phyloP scores from a whole-genome alignment of 2,888 invertebrate species.

The Entomobrya proxima region DNA sequence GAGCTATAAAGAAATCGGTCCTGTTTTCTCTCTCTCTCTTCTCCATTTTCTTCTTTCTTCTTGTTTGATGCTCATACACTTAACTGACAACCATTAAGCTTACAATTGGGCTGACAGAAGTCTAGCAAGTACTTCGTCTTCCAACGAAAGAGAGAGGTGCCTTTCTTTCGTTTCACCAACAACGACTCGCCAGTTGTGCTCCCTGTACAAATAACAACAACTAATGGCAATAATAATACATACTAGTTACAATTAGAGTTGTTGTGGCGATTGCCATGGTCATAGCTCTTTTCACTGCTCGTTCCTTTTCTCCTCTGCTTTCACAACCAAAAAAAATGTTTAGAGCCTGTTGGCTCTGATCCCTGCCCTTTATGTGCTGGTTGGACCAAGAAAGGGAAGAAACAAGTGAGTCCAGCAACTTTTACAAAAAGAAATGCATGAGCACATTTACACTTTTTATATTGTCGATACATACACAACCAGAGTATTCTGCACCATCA shows the following conservation, averaged over 20 bases:
- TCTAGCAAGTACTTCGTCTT: conserved; percentile 41
- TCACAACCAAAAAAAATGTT: conserved; percentile 37
- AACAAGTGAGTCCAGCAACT: conserved; percentile 27
- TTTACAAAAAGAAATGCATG: neutral
- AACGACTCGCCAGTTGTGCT: neutral
- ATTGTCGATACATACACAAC: neutral
- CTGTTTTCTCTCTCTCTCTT: conserved; percentile 30
- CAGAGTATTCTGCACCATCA: neutral
- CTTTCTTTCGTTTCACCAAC: neutral
- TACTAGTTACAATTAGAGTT: conserved; percentile 64
- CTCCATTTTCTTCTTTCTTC: neutral
- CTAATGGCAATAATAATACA: conserved; percentile 39
- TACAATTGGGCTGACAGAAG: conserved; percentile 59
- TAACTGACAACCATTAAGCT: conserved; percentile 61
- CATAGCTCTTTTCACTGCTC: conserved; percentile 58
- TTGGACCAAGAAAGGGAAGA: conserved; percentile 21
- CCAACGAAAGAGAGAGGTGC: conserved; percentile 37
- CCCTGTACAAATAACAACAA: conserved; percentile 33
- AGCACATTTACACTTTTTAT: neutral
- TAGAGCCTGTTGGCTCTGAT: conserved; percentile 3
- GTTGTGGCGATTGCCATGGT: conserved; percentile 61
- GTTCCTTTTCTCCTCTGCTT: conserved; percentile 9
- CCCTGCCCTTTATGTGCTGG: neutral
- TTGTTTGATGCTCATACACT: conserved; percentile 55
- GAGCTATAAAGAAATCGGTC: conserved; percentile 26